phyloP scores from a whole-genome alignment of 1,140 invertebrate species.

The Chironomus tepperi region DNA sequence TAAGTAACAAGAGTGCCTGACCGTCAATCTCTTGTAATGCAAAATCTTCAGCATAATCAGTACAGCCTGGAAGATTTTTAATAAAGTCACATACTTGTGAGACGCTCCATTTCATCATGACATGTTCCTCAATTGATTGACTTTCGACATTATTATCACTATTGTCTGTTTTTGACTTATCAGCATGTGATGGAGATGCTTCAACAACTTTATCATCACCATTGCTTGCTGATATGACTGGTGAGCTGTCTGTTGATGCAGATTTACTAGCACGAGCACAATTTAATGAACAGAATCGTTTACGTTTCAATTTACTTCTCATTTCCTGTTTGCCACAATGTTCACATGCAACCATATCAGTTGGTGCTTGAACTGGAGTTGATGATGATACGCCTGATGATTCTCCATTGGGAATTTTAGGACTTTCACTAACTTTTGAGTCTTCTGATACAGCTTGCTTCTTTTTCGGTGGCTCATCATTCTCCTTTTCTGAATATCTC shows the following conservation, averaged over 20 bases:
- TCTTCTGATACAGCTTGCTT: constrained; percentile 42
- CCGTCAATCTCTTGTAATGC: constrained; percentile 92
- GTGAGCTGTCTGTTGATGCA: constrained; percentile 25
- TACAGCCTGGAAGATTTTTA: constrained; percentile 74
- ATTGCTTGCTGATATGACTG: constrained; percentile 13
- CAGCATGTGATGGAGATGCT: background rate
- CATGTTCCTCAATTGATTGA: constrained; percentile 20
- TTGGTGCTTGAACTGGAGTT: constrained; percentile 26
- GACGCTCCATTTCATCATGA: constrained; percentile 44
- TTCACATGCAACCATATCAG: constrained; percentile 62
- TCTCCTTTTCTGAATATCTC: constrained; percentile 43
- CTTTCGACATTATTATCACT: background rate
- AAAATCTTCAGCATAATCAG: constrained; percentile 92
- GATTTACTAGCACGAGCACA: constrained; percentile 30
- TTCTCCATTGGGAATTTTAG: background rate
- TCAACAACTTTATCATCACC: background rate
- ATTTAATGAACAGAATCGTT: constrained; percentile 61
- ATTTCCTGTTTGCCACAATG: constrained; percentile 66
- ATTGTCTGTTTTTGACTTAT: constrained; percentile 11
- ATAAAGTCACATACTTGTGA: constrained; percentile 78
- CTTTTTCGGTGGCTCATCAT: constrained; percentile 56
- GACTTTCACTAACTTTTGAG: background rate
- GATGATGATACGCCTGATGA: background rate
- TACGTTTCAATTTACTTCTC: constrained; percentile 62
- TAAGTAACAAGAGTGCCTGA: constrained; percentile 85